phyloP scores from a whole-genome alignment of 2,888 invertebrate genomes.

The Uropetala carovei region DNA sequence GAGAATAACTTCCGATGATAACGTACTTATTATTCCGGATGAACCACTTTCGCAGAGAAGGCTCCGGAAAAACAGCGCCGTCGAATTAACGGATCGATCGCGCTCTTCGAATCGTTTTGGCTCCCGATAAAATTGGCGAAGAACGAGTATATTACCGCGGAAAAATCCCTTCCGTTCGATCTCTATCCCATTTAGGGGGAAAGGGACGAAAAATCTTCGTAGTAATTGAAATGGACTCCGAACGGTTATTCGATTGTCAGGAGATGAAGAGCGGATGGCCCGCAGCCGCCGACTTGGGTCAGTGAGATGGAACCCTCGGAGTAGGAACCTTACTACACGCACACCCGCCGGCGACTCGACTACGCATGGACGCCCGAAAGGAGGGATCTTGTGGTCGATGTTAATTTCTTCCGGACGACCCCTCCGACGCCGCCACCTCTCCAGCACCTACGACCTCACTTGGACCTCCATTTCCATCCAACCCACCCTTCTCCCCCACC shows the following conservation, averaged over 20 bases:
- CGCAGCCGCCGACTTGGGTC: background rate
- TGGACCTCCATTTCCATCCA: background rate
- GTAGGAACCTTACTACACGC: background rate
- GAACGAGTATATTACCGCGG: background rate
- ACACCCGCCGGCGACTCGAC: background rate
- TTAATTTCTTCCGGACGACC: constrained; percentile 22
- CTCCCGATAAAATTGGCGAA: background rate
- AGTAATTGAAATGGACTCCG: background rate
- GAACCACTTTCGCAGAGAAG: background rate
- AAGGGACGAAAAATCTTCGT: background rate
- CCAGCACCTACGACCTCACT: background rate
- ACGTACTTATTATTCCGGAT: background rate
- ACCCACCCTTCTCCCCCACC: no score
- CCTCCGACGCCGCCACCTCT: background rate
- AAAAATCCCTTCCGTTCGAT: background rate
- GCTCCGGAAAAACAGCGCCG: no score
- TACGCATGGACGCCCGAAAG: background rate
- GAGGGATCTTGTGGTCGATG: background rate
- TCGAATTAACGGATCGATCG: background rate
- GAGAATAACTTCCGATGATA: background rate
- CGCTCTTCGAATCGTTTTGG: background rate
- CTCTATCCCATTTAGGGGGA: background rate
- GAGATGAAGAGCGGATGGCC: background rate
- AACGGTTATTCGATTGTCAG: background rate
- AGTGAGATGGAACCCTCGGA: background rate